These are phyloP conservation scores for Rhegmatorhina hoffmannsi DNA, from an alignment of 2,113 vertebrate genomes.

Conservation along the genomic window DNA sequence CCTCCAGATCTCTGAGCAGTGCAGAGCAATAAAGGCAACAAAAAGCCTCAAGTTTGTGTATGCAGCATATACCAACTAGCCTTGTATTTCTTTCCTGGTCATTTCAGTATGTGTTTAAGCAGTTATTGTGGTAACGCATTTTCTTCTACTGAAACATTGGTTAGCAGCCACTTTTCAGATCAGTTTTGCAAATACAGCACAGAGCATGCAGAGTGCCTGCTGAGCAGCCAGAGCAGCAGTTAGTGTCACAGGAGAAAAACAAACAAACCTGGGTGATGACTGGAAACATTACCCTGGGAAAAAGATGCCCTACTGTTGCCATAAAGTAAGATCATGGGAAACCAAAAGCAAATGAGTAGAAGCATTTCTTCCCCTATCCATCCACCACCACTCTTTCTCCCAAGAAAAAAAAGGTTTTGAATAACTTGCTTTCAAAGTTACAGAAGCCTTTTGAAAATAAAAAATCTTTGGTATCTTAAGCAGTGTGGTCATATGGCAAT, in stretches of 20 bases:
- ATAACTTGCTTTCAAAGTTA: neutral
- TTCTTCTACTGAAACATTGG: neutral
- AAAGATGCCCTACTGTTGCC: neutral
- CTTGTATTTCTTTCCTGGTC: neutral
- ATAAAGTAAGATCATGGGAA: constrained; percentile 1
- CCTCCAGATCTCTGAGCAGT: neutral
- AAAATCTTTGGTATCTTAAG: neutral
- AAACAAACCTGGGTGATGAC: neutral
- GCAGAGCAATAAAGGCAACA: neutral
- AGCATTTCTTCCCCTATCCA: neutral
- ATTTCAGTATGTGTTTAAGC: neutral
- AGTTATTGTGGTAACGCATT: neutral
- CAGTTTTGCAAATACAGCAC: neutral
- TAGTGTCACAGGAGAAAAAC: neutral
- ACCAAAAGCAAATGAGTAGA: neutral
- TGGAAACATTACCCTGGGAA: constrained; percentile 8
- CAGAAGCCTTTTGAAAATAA: neutral
- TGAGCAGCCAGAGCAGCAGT: constrained; percentile 16
- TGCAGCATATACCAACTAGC: neutral
- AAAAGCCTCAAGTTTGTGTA: neutral
- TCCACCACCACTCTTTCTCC: neutral
- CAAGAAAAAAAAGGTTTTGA: neutral
- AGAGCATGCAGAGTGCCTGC: neutral
- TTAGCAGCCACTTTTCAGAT: neutral
- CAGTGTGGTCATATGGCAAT: neutral